Conservation (phyloP, 2,113 vertebrate species). For the human (Homo sapiens) region DNA sequence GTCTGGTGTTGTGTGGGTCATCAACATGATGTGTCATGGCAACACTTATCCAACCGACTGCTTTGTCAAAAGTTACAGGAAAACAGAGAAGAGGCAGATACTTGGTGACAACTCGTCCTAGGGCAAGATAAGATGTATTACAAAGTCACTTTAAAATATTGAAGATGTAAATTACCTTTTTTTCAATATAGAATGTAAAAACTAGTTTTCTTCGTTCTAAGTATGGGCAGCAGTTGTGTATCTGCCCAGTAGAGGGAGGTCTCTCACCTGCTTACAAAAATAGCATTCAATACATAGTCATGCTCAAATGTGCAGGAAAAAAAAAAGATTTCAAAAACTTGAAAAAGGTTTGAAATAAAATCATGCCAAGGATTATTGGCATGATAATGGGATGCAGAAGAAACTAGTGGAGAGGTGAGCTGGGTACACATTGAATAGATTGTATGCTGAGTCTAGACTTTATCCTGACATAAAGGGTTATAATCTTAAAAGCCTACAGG, state of each 20-base stretch:
- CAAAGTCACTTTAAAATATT: background rate
- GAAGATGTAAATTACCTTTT: background rate
- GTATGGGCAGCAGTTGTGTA: background rate
- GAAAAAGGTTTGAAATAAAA: background rate
- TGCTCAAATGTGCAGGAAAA: background rate
- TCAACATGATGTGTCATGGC: background rate
- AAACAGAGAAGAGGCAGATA: background rate
- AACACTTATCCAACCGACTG: background rate
- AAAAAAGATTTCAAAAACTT: background rate
- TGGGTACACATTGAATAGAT: background rate
- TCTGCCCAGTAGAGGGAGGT: slow-evolving; percentile 63
- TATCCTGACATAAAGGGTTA: background rate
- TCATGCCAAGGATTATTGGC: background rate
- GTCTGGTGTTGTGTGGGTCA: background rate
- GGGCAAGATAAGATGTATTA: background rate
- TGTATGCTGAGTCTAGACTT: background rate
- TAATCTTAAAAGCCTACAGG: background rate
- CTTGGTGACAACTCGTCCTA: background rate
- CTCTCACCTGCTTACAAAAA: slow-evolving; percentile 50
- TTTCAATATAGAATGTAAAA: background rate
- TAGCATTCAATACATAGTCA: background rate
- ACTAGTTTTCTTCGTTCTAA: background rate
- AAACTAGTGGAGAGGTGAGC: background rate
- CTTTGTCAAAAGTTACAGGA: background rate
- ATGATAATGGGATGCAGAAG: background rate